A percentile compares a stretch with the other conserved stretches of the same genome.
Conservation (phyloP, 2,113 vertebrate species). For the Rhynchomys soricoides region DNA sequence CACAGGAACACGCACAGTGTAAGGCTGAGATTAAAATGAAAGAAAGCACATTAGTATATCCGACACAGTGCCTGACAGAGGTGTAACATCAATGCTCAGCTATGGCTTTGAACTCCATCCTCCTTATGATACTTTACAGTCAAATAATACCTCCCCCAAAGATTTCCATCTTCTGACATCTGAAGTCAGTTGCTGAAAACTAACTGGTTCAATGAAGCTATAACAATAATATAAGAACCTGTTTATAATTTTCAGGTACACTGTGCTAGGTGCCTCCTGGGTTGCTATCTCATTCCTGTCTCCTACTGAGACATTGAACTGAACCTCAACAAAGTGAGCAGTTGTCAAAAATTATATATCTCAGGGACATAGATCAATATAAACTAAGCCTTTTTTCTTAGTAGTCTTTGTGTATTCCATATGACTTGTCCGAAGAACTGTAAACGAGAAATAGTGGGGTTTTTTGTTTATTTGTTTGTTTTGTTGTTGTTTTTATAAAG, state of each 20-base stretch:
- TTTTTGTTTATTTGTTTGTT: too few species aligned
- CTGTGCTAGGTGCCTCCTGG: not conserved
- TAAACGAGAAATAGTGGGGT: not conserved
- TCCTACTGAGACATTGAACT: not conserved
- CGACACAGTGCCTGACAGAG: not conserved
- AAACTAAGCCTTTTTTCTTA: constrained; percentile 29
- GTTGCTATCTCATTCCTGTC: not conserved
- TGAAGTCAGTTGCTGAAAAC: not conserved
- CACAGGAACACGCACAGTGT: not conserved
- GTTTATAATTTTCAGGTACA: not conserved
- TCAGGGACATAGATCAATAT: not conserved
- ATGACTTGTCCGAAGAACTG: not conserved
- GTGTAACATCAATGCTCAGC: not conserved
- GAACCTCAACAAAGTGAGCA: not conserved
- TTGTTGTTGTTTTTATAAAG: too few species aligned
- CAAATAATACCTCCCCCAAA: not conserved
- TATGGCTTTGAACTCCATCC: not conserved
- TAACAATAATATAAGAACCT: not conserved
- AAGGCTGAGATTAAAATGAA: not conserved
- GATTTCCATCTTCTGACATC: not conserved
- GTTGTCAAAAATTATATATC: not conserved
- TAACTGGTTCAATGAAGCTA: not conserved
- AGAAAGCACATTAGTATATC: not conserved
- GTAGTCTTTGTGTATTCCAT: not conserved
- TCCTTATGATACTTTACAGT: not conserved